Base-by-base conservation (phyloP, 1,140 invertebrate species). In the Zeugodacus cucurbitae region DNA sequence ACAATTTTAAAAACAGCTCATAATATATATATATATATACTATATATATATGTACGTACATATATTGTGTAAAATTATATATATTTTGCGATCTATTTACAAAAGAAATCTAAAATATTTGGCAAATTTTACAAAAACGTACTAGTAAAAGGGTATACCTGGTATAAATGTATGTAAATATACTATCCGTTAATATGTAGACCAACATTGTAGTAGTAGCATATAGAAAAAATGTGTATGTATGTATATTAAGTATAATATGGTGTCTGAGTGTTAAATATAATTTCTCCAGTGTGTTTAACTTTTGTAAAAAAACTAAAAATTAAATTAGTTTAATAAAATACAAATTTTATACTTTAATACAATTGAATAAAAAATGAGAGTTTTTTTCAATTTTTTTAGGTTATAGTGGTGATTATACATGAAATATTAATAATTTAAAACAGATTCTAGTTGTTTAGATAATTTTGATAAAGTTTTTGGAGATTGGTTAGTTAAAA, bases 281-380 rank as follows among this genome's bases (percentile, higher is more conserved):
- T 26, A 44, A n/a, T 74, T 74, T 37, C n/a, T 32, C 44, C 37
- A 22, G 70, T 41, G 70, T 82, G 41, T 82, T 41, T 37, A 48
- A 48, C 41, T 82, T 82, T 82, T 82, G 41, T 82, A 82, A 26
- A 34, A 29, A 41, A 74, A 41, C 29, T 26, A 34, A 67, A 67
- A 67, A 41, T 6, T 37, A 74, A 41, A 74, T 44, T 29, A n/a
- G 34, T 7, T n/a, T 22, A 44, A 82, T 48, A 41, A 41, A 48
- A 82, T 48, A 82, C 37, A 82, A 82, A 82, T 82, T 82, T 82
- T 82, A 44, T 82, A 82, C 74, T 82, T 82, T 82, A 44, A n/a
- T 48, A 48, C 8, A 82, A 82, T 54, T 54, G 48, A 54, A 54
- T 54, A 54, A 54, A 54, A 48, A 54, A 2, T 48, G 48, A 17